Evolutionary conservation across 2,888 invertebrate genomes (phyloP).

Genomic region (Loripinus fragilis): DNA sequence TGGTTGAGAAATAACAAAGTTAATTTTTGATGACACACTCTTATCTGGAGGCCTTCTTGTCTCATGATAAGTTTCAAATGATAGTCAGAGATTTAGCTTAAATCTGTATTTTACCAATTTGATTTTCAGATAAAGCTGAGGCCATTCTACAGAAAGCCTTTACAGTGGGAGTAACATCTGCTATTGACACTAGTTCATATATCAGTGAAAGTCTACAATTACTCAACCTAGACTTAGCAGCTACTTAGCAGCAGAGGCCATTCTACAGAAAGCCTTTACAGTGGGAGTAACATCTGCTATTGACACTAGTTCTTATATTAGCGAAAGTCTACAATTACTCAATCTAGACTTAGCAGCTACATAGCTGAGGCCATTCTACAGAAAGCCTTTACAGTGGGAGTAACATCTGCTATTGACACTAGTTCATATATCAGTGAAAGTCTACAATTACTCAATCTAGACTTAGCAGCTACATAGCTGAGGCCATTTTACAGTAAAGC

Average conservation of each 20-base stretch:
- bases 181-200: conserved; percentile 90
- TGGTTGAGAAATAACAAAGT: too few species aligned
- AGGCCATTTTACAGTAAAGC: conserved; percentile 90
- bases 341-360: conserved; percentile 87
- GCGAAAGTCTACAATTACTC: conserved; percentile 91
- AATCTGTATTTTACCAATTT: too few species aligned
- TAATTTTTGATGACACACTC: too few species aligned
- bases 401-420: conserved; percentile 89
- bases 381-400: conserved; percentile 91
- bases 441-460: conserved; percentile 88
- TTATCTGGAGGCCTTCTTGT: too few species aligned
- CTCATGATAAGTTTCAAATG: too few species aligned
- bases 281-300: conserved; percentile 80
- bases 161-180: conserved; percentile 91
- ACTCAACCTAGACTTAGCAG: conserved; percentile 88
- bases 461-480: conserved; percentile 88
- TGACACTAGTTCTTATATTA: conserved; percentile 91
- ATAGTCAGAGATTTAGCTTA: too few species aligned
- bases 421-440: background rate
- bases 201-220: conserved; percentile 92
- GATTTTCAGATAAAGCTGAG: conserved; percentile 90
- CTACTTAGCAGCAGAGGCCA: conserved; percentile 86
- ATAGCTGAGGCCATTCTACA: too few species aligned
- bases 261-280: conserved; percentile 88
- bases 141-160: conserved; percentile 92